These are phyloP conservation scores for Entomobrya multifasciata DNA, from an alignment of 2,888 invertebrate genomes.

Conservation along the genomic window DNA sequence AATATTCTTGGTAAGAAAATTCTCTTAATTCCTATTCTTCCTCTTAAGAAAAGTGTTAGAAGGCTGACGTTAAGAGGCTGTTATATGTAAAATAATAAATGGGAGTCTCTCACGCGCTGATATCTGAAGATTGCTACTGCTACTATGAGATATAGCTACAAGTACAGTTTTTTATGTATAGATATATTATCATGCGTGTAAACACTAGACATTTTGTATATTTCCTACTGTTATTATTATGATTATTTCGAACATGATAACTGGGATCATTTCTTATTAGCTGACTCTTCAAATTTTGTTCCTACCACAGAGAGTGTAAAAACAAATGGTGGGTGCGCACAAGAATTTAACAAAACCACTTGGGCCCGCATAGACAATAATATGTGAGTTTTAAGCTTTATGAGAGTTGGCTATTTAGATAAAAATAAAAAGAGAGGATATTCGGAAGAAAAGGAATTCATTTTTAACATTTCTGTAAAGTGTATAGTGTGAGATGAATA, in stretches of 20 bases:
- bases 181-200: not conserved
- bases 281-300: conserved; percentile 23
- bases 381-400: not conserved
- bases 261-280: conserved; percentile 37
- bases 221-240: conserved; percentile 4
- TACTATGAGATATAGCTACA: too few species aligned
- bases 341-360: not conserved
- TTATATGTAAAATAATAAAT: conserved; percentile 65
- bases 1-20: not conserved
- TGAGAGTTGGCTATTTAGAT: too few species aligned
- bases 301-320: not conserved
- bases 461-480: not conserved
- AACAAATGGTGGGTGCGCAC: not conserved
- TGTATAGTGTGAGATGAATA: too few species aligned
- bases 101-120: conserved; percentile 53
- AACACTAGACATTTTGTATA: not conserved
- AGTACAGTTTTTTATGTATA: not conserved
- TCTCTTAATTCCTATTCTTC: conserved; percentile 57
- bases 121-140: not conserved
- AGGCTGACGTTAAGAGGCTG: conserved; percentile 70
- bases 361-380: not conserved
- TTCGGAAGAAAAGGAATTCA: not conserved
- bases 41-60: conserved; percentile 62
- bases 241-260: conserved; percentile 36
- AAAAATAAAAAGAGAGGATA: too few species aligned